Evolutionary conservation across 2,113 vertebrate species (phyloP), one percentile per base, ranked within the genome.

Genomic region (Podilymbus podiceps): DNA sequence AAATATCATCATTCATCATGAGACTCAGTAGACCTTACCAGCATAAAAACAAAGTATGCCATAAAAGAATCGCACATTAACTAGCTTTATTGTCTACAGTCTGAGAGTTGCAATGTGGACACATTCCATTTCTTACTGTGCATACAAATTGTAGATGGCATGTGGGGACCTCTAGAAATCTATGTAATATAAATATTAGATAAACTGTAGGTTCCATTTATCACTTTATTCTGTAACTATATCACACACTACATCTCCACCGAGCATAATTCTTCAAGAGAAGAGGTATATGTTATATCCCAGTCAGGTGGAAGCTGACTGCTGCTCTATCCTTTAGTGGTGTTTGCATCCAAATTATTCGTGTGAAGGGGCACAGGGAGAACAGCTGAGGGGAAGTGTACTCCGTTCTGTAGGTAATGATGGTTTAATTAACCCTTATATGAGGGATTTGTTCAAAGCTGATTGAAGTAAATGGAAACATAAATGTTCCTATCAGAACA

Each of bases 151-250:
- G 46, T 62, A 85, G 73, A 55, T 83, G 78, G 50, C 7, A 0
- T 11, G 17, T 68, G 58, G 35, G 38, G 13, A 6, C 62, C 76
- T 90, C 76, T 50, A 93, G 76, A 69, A 93, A 91, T 56, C 68
- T 22, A 2, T 59, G 90, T 79, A 62, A 76, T 91, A 96, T 87
- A 95, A 97, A 96, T 95, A 93, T 89, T 92, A 69, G 73, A 92
- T 92, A 77, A 95, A 86, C 33, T 64, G 23, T 55, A 49, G 67
- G 28, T 80, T 85, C 78, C 25, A 19, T 93, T 94, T 93, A 52
- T 84, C 62, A 58, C 60, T 86, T 90, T 35, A n/a, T 60, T 90
- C 86, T 81, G 49, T 87, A 38, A 81, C 49, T 78, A 19, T 89
- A 81, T 94, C 82, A 56, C 56, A 53, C n/a, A 47, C 52, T 86